Evolutionary conservation across 2,113 vertebrate genomes (phyloP).

Genomic region (Aptenodytes forsteri): DNA sequence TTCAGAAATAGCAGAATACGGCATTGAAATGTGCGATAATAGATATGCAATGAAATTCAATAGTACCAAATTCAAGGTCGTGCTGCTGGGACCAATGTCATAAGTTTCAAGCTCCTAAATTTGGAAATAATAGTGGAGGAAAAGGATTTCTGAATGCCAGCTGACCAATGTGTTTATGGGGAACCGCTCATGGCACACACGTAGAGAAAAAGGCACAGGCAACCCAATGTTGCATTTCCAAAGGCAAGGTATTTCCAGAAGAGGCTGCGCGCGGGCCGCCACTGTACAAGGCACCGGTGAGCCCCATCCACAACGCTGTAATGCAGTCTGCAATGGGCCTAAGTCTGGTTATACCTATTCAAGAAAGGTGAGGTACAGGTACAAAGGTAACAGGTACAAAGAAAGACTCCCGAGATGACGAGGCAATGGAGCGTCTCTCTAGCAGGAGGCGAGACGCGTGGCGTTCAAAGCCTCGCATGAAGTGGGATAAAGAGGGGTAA

Average conservation of each 20-base stretch:
- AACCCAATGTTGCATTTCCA: background rate
- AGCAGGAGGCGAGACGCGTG: accelerated
- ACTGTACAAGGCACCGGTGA: background rate
- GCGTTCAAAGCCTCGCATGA: background rate
- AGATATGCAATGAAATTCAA: background rate
- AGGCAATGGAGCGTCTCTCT: background rate
- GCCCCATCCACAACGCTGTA: too few species aligned
- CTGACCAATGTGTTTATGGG: accelerated
- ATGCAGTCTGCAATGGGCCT: background rate
- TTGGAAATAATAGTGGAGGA: background rate
- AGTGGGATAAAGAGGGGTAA: background rate
- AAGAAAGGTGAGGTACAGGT: background rate
- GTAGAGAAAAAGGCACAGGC: accelerated
- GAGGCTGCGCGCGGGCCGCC: accelerated
- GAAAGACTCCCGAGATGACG: accelerated
- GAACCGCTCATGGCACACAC: background rate
- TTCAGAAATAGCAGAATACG: background rate
- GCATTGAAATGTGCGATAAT: background rate
- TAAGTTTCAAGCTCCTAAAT: background rate
- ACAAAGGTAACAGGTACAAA: background rate
- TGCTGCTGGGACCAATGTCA: background rate
- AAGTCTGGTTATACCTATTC: accelerated
- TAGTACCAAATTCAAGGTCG: background rate
- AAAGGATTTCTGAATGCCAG: background rate
- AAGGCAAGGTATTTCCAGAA: background rate